phyloP scores from a whole-genome alignment of 1,140 invertebrate species.

The Caenorhabditis tropicalis region DNA sequence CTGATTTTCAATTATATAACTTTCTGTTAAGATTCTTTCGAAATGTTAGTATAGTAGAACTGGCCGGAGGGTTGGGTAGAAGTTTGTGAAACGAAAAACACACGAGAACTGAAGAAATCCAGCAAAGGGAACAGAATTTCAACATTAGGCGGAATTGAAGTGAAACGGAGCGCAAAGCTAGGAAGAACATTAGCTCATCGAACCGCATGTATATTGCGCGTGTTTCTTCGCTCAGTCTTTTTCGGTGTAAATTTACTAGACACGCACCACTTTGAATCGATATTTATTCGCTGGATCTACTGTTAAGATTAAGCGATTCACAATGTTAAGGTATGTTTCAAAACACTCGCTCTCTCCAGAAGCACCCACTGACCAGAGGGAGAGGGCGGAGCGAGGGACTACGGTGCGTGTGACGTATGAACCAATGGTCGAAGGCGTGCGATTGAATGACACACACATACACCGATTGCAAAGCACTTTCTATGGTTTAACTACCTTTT shows the following conservation, averaged over 20 bases:
- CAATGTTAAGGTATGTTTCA: conserved; percentile 34
- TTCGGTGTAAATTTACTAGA: conserved; percentile 41
- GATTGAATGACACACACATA: conserved; percentile 44
- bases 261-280: background rate
- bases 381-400: conserved; percentile 9
- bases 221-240: conserved; percentile 40
- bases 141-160: conserved; percentile 44
- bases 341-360: background rate
- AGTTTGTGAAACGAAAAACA: background rate
- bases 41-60: no score
- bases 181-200: conserved; percentile 44
- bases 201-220: conserved; percentile 42
- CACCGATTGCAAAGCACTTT: conserved; percentile 44
- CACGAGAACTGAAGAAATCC: conserved; percentile 18
- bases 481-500: conserved; percentile 38
- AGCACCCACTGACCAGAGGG: conserved; percentile 17
- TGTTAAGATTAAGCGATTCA: background rate
- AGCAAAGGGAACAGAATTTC: conserved; percentile 35
- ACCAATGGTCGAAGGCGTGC: conserved; percentile 40
- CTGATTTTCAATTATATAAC: no score
- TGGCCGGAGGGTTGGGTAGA: background rate
- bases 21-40: background rate
- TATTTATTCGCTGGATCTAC: background rate
- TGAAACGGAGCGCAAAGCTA: conserved; percentile 44
- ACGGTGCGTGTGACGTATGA: conserved; percentile 32